Percentiles rank a stretch among this genome's conserved stretches.
These are phyloP conservation scores for Notospermus geniculatus DNA, from an alignment of 1,140 invertebrate genomes.

Conservation along the genomic window DNA sequence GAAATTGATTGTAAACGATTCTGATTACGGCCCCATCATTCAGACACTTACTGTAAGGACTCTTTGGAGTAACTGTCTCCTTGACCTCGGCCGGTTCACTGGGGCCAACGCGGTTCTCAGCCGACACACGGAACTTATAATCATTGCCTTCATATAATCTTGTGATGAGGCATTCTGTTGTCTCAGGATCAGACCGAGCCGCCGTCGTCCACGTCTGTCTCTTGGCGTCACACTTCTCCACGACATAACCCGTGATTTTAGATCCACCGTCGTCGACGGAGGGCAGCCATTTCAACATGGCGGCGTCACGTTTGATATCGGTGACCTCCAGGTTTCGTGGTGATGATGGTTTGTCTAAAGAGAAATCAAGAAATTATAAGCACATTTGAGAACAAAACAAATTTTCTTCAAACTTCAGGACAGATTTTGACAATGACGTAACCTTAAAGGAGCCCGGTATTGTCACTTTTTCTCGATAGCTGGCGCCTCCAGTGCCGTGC, in stretches of 20 bases:
- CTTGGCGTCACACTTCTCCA: constrained; percentile 85
- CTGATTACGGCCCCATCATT: constrained; percentile 91
- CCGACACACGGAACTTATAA: constrained; percentile 89
- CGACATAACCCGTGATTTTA: constrained; percentile 85
- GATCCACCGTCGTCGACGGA: constrained; percentile 87
- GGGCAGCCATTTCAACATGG: constrained; percentile 59
- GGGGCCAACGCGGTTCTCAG: constrained; percentile 90
- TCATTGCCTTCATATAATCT: constrained; percentile 76
- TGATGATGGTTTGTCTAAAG: constrained; percentile 40
- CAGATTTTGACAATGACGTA: too few species aligned
- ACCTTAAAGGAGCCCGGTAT: too few species aligned
- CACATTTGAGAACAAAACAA: too few species aligned
- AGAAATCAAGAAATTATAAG: constrained; percentile 15
- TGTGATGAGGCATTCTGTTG: constrained; percentile 63
- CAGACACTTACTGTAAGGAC: constrained; percentile 60
- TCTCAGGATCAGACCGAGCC: constrained; percentile 66
- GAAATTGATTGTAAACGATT: neutral
- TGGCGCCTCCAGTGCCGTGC: too few species aligned
- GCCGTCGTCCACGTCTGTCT: constrained; percentile 65
- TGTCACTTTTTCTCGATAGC: too few species aligned
- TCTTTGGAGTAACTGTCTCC: constrained; percentile 50
- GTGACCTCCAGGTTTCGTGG: constrained; percentile 37
- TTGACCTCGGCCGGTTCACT: constrained; percentile 80
- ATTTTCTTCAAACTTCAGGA: neutral
- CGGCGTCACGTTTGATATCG: constrained; percentile 53